phyloP scores from a whole-genome alignment of 2,797 vertebrate genomes.

The Helostoma temminkii region DNA sequence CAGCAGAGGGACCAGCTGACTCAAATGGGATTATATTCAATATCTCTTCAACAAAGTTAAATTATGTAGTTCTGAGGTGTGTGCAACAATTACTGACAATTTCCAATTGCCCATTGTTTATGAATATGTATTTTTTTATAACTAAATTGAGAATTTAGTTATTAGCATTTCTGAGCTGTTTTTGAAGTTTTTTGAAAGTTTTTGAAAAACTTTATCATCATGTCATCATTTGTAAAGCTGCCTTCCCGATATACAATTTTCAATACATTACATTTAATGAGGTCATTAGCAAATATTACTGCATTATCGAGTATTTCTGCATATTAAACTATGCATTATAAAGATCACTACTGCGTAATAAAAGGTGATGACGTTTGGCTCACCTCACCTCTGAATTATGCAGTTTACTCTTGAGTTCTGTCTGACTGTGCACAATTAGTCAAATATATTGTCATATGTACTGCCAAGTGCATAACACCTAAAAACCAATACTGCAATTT shows the following conservation, averaged over 20 bases:
- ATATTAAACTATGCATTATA: neutral
- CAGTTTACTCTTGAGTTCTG: constrained; percentile 1
- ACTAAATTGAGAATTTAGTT: neutral
- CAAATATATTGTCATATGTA: neutral
- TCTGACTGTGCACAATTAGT: constrained; percentile 14
- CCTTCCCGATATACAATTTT: too few relatives aligned
- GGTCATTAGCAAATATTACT: too few relatives aligned
- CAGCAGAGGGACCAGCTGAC: constrained; percentile 21
- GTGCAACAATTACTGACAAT: constrained; percentile 19
- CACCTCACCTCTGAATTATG: neutral
- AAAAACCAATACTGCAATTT: neutral
- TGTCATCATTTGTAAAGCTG: too few relatives aligned
- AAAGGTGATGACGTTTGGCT: neutral
- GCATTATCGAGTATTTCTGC: too few relatives aligned
- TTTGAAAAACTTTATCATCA: too few relatives aligned
- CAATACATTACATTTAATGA: too few relatives aligned
- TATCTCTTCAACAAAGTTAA: constrained; percentile 28
- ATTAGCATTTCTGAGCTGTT: neutral
- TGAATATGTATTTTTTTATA: neutral
- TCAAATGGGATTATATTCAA: constrained; percentile 41
- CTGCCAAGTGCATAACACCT: constrained; percentile 6
- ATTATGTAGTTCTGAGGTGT: constrained; percentile 16
- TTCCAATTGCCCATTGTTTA: constrained; percentile 9
- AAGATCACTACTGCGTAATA: neutral
- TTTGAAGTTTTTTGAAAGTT: too few relatives aligned